Base-by-base conservation (phyloP, 2,888 invertebrate genomes). In the Petrolisthes cinctipes region DNA sequence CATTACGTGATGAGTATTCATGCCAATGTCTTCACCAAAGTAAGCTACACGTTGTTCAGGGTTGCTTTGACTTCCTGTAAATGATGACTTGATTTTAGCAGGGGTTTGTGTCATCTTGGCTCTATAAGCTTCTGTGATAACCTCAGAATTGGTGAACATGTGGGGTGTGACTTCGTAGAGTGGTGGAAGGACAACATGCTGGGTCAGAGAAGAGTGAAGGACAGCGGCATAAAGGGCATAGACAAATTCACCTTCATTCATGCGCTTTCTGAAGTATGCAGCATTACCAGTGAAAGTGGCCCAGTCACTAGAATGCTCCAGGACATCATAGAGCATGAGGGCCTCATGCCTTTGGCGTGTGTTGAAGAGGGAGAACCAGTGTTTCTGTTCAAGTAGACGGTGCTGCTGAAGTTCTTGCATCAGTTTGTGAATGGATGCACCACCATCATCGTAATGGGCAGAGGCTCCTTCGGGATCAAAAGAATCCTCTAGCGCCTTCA, bases 1-100 rank as follows among this genome's bases (percentile, higher is more conserved):
- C n/a, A 54, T 85, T 14, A 89, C 95, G 93, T 96, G 95, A 92
- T 94, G 94, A 0, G 94, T 92, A 92, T 95, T 96, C 82, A 96
- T 93, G 85, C 94, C 95, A 86, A 95, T 93, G 92, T 97, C 96
- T 92, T 96, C 95, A 20, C 95, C 95, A 93, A 95, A 95, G 93
- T 96, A 96, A 75, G 94, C 93, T 86, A 96, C 91, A 89, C 94
- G 94, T 86, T 94, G 94, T 90, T 95, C 95, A 3, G 94, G 92
- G 91, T 94, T 94, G 53, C 94, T 88, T 82, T 91, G 89, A 66
- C 91, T 92, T 56, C 92, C 92, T 57, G 92, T 92, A 83, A 92
- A 92, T 87, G 92, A 91, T 89, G 91, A 91, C 68, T 91, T 86
- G 54, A 92, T 91, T 37, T 91, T 90, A 17, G 92, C 91, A 14